phyloP scores from a whole-genome alignment of 2,888 invertebrate genomes.

The Pachydiplax longipennis region DNA sequence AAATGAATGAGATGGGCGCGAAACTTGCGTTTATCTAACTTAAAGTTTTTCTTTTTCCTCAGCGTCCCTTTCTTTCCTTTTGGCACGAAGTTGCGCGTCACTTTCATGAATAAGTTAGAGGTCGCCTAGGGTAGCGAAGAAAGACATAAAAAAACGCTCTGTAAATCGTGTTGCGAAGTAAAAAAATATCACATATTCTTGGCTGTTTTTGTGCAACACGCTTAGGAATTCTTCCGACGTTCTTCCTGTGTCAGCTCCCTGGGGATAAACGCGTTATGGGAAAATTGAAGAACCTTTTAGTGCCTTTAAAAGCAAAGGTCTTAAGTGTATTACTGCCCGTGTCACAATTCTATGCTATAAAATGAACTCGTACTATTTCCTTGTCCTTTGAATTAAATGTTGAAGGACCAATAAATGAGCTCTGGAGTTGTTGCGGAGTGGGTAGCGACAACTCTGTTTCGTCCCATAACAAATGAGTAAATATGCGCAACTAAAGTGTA shows the following conservation, averaged over 20 bases:
- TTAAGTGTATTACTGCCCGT: neutral
- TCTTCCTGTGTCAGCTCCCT: neutral
- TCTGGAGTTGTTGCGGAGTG: neutral
- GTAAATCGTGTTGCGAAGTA: neutral
- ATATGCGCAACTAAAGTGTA: neutral
- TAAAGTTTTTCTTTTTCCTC: neutral
- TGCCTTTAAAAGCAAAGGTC: neutral
- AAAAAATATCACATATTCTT: neutral
- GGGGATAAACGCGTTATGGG: neutral
- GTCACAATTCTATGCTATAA: neutral
- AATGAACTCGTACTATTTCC: neutral
- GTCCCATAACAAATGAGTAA: neutral
- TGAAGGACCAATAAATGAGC: neutral
- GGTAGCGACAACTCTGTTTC: neutral
- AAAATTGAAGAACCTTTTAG: neutral
- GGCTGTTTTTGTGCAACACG: neutral
- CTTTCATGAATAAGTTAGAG: neutral
- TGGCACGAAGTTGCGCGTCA: neutral
- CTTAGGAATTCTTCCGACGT: neutral
- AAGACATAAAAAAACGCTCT: neutral
- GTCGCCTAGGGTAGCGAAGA: neutral
- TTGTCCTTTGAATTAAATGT: neutral
- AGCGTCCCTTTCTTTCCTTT: neutral
- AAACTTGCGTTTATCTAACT: neutral
- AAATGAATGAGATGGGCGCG: neutral